A percentile compares a stretch with the other conserved stretches of the same genome.
These are phyloP conservation scores for Tupaia chinensis DNA, from an alignment of 2,113 vertebrate species.

Conservation along the genomic window DNA sequence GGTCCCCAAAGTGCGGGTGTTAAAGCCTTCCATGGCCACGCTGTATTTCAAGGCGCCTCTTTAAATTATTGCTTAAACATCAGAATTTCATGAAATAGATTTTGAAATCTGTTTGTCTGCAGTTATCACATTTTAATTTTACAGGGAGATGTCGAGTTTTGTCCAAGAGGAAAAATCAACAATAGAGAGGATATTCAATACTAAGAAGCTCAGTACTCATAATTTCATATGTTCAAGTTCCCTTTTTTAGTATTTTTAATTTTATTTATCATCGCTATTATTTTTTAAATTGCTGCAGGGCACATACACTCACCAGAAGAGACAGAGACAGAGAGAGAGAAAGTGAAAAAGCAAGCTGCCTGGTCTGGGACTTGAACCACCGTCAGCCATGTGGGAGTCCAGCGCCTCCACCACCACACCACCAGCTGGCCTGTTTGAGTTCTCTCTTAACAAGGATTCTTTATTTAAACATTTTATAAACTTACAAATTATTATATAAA, in stretches of 20 bases:
- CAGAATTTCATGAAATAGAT: background rate
- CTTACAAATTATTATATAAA: background rate
- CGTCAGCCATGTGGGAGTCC: no score
- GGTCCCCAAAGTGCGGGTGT: background rate
- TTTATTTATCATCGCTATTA: background rate
- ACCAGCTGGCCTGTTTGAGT: background rate
- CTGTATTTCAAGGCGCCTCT: background rate
- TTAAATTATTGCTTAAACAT: background rate
- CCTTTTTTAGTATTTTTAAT: background rate
- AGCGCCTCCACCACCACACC: no score
- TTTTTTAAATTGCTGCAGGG: no score
- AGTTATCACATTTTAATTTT: background rate
- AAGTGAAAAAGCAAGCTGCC: no score
- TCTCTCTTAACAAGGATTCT: background rate
- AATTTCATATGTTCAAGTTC: background rate
- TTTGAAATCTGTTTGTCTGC: background rate
- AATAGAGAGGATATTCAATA: background rate
- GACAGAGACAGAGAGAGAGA: no score
- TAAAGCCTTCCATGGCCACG: background rate
- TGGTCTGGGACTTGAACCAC: no score
- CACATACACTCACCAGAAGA: no score
- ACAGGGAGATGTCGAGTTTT: background rate
- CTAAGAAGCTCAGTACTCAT: background rate
- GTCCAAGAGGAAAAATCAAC: background rate
- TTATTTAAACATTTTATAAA: background rate